Base-by-base conservation (phyloP, 2,888 invertebrate species). In the Drosophila ustulata region DNA sequence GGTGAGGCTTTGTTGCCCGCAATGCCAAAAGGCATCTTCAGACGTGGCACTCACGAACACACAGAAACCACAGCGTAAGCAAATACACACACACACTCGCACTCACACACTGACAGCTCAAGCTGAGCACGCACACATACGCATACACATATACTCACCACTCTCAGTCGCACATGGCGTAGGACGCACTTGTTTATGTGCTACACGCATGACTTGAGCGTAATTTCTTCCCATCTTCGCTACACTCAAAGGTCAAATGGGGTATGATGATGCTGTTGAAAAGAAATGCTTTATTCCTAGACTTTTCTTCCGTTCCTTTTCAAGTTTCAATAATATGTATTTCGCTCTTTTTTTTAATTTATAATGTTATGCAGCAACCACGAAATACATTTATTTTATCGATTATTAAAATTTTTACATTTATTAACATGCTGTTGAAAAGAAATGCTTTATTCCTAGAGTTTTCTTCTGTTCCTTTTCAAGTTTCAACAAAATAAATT, bases 111-210 rank as follows among this genome's bases (percentile, higher is more conserved):
- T 41, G 11, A 28, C 39, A 45, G 45, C 56, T 71, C 28, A 49
- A 52, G 68, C 39, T 43, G 26, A 58, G 26, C 47, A 71, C 53
- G 39, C 52, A 63, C 30, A 45, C 23, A 66, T 49, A 67, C 45
- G 49, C 32, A 28, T 45, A 39, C 32, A 23, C 11, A 46, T 66
- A 61, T 51, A 67, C 47, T 55, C 34, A 57, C 46, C 32, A 56
- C 23, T 53, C 62, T 51, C 30, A 41, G 59, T 45, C 7, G 13
- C 43, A 43, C 25, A 62, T 66, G 77, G 55, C 37, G 63, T 66
- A 37, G 59, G 52, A 49, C 41, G 62, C 73, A 71, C 81, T 85
- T 85, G 85, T 81, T 81, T 85, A 81, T 85, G 85, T 85, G 76
- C 70, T 76, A 69, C 80, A 81, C 79, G 82, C 81, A 85, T 85